Evolutionary conservation across 2,888 invertebrate genomes (phyloP).

Genomic region (Digitonthophagus gazella): DNA sequence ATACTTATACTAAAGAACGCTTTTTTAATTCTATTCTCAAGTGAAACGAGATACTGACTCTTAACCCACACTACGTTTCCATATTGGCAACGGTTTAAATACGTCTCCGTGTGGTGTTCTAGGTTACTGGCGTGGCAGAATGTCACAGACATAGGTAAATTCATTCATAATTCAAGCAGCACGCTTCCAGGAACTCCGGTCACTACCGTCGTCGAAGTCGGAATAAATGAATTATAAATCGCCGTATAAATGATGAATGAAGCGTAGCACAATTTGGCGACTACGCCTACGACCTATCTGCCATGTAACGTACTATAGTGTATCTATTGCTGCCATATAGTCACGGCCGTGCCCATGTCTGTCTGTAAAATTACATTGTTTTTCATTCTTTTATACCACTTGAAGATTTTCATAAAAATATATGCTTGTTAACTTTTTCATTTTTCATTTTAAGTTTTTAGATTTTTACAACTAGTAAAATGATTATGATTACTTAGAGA

Average conservation of each 20-base stretch:
- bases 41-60: too few relatives aligned
- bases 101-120: neutral
- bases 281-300: slow-evolving; percentile 32
- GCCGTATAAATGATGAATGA: slow-evolving; percentile 37
- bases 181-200: slow-evolving; percentile 30
- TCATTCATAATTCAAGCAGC: slow-evolving; percentile 30
- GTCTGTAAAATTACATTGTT: neutral
- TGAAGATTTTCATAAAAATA: neutral
- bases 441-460: neutral
- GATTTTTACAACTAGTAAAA: neutral
- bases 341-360: neutral
- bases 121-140: neutral
- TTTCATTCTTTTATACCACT: neutral
- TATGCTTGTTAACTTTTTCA: neutral
- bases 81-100: neutral
- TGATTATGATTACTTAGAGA: neutral
- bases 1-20: too few relatives aligned
- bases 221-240: slow-evolving; percentile 38
- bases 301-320: neutral
- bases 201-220: slow-evolving; percentile 14
- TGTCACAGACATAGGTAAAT: slow-evolving; percentile 18
- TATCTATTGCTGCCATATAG: neutral
- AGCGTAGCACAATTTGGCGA: slow-evolving; percentile 37
- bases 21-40: too few relatives aligned
- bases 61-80: neutral